Conservation (phyloP, 2,113 vertebrate genomes). For the Aegithalos caudatus region DNA sequence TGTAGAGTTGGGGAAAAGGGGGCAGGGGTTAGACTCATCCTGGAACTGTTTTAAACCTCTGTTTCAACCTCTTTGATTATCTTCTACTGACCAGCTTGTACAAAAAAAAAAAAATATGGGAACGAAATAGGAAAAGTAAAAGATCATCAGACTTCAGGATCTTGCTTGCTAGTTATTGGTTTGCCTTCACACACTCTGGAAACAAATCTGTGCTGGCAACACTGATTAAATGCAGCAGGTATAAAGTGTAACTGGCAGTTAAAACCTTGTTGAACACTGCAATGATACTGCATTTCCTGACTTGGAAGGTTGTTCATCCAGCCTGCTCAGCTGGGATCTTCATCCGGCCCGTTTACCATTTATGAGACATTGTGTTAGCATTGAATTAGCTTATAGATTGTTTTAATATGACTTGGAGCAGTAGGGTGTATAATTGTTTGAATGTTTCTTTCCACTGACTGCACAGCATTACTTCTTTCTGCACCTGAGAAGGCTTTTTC, state of each 20-base stretch:
- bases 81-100: not conserved
- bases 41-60: not conserved
- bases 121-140: not conserved
- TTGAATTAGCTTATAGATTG: constrained; percentile 64
- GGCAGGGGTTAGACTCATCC: not conserved
- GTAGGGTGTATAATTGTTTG: constrained; percentile 64
- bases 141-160: not conserved
- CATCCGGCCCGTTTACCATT: constrained; percentile 46
- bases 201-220: not conserved
- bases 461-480: constrained; percentile 51
- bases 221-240: not conserved
- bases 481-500: constrained; percentile 63
- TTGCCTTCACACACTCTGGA: not conserved
- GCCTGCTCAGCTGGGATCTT: constrained; percentile 41
- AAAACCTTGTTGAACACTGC: constrained; percentile 46
- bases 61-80: not conserved
- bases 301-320: constrained; percentile 26
- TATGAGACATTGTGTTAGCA: constrained; percentile 59
- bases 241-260: constrained; percentile 25
- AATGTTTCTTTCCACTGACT: constrained; percentile 63
- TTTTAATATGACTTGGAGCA: constrained; percentile 69
- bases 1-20: not conserved
- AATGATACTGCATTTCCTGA: constrained; percentile 2
- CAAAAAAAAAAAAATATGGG: not conserved
- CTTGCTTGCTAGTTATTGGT: not conserved